These are phyloP conservation scores for Brachyistius frenatus DNA, from an alignment of 2,113 vertebrate genomes.

Conservation along the genomic window DNA sequence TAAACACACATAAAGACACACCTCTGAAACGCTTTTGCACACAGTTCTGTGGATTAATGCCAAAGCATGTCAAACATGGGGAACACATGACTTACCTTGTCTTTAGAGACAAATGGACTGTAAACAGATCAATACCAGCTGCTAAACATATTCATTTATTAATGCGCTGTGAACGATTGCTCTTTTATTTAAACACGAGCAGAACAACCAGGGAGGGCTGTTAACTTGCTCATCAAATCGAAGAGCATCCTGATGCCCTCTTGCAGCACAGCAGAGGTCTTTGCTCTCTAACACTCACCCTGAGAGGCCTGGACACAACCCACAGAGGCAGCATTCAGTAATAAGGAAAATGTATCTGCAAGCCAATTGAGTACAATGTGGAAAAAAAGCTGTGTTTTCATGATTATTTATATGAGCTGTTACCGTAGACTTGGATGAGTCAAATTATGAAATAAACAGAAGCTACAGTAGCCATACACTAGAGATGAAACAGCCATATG, in stretches of 20 bases:
- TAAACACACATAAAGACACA: slow-evolving; percentile 11
- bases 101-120: background rate
- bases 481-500: background rate
- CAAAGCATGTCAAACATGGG: slow-evolving; percentile 25
- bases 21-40: slow-evolving; percentile 11
- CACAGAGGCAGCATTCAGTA: background rate
- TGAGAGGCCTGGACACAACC: slow-evolving; percentile 9
- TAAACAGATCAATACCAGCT: slow-evolving; percentile 23
- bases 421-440: too few relatives aligned
- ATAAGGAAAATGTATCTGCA: background rate
- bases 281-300: background rate
- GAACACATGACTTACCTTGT: slow-evolving; percentile 45
- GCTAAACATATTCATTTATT: background rate
- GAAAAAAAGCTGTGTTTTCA: too few relatives aligned
- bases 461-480: background rate
- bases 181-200: slow-evolving; percentile 1
- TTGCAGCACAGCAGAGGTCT: slow-evolving; percentile 4
- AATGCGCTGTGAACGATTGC: background rate
- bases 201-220: too few relatives aligned
- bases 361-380: too few relatives aligned
- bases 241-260: background rate
- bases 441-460: background rate
- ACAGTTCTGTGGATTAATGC: slow-evolving; percentile 32
- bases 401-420: too few relatives aligned
- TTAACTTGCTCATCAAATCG: too few relatives aligned